Conservation (phyloP, 2,797 vertebrate species). For the Ibycter americanus region DNA sequence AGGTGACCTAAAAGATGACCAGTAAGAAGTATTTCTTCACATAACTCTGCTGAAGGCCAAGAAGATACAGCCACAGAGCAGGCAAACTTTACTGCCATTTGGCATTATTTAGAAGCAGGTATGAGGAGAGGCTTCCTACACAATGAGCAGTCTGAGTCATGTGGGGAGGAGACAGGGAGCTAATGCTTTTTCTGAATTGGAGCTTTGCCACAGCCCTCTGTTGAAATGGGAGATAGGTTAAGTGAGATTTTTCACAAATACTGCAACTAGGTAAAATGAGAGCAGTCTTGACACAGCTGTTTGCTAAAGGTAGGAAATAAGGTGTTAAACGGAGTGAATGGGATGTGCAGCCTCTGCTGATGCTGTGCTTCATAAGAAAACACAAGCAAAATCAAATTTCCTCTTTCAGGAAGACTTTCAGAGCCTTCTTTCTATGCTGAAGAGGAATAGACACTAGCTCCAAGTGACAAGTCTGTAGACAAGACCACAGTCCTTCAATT, state of each 20-base stretch:
- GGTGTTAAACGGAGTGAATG: background rate
- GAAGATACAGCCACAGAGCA: background rate
- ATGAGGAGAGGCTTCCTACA: background rate
- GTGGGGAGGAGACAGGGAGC: background rate
- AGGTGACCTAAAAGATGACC: background rate
- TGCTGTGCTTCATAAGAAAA: background rate
- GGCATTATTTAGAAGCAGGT: background rate
- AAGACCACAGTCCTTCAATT: background rate
- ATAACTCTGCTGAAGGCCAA: background rate
- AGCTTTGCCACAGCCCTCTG: background rate
- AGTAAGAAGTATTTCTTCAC: background rate
- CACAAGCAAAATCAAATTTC: background rate
- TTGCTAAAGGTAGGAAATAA: background rate
- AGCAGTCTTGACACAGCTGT: background rate
- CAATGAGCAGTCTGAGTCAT: background rate
- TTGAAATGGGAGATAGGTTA: background rate
- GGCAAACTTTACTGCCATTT: background rate
- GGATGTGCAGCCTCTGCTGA: background rate
- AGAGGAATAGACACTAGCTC: background rate
- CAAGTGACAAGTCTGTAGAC: background rate
- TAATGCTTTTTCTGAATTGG: background rate
- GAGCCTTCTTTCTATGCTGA: background rate
- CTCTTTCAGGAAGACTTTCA: background rate
- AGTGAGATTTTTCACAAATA: background rate
- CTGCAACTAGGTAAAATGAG: background rate